Evolutionary conservation across 2,113 vertebrate genomes (phyloP).

Genomic region (Ancistrus triradiatus): DNA sequence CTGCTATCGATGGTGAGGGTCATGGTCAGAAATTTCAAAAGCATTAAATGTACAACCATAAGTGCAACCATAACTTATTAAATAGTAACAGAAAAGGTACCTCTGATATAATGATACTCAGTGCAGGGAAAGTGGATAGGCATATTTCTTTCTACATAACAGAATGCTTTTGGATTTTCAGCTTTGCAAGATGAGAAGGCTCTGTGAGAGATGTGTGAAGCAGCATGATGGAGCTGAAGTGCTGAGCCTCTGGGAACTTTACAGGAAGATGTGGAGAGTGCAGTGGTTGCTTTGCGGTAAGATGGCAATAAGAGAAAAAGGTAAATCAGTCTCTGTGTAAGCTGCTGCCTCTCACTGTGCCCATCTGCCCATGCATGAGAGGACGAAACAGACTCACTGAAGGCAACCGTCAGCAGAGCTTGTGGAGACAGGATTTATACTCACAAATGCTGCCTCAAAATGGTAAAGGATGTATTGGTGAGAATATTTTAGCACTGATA

Average conservation of each 20-base stretch:
- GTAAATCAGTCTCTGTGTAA: constrained; percentile 9
- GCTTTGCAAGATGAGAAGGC: too few relatives aligned
- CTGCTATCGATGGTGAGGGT: too few relatives aligned
- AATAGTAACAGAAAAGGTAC: too few relatives aligned
- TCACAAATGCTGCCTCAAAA: too few relatives aligned
- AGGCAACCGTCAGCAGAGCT: too few relatives aligned
- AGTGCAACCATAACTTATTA: too few relatives aligned
- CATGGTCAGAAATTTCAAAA: too few relatives aligned
- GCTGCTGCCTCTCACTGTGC: constrained; percentile 14
- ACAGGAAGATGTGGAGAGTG: neutral
- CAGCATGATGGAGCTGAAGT: constrained; percentile 7
- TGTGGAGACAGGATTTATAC: too few relatives aligned
- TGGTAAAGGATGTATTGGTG: too few relatives aligned
- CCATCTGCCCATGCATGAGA: neutral
- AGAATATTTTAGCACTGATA: too few relatives aligned
- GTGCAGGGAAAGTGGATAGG: neutral
- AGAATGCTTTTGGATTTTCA: too few relatives aligned
- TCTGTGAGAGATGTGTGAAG: neutral
- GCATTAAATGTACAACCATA: too few relatives aligned
- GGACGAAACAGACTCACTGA: constrained; percentile 6
- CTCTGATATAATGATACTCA: neutral
- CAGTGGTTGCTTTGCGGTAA: constrained; percentile 10
- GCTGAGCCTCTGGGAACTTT: constrained; percentile 14
- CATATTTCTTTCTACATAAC: neutral
- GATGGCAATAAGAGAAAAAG: constrained; percentile 15